Evolutionary conservation across 2,113 vertebrate species (phyloP), one percentile per base, ranked within the genome.

Genomic region (Tragelaphus strepsiceros): DNA sequence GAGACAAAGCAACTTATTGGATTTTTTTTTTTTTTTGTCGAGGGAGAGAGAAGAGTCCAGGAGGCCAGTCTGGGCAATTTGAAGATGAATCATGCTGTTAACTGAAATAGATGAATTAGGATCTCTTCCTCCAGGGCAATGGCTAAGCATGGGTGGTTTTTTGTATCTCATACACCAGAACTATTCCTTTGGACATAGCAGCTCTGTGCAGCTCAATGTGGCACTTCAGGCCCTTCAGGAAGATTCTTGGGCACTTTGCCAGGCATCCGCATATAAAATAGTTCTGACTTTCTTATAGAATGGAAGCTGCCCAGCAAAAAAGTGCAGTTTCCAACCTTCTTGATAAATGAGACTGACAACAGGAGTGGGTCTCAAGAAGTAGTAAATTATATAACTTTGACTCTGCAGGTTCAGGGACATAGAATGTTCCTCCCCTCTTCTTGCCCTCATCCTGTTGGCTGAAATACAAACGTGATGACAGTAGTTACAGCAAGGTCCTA

Each of bases 71-170:
- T 17, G 6, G 49, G 46, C 0, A 1, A 91, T 0, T 56, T 24
- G 86, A 95, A 98, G 94, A 96, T 95, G 90, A 95, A 93, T 96
- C 95, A 84, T 11, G 35, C 89, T n/a, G 4, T 89, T 94, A 97
- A 62, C 51, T 24, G 78, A 93, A 90, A 43, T 16, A 80, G 62
- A 84, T 87, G 53, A 84, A 93, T 94, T 35, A 89, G 67, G 62
- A 21, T 46, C 17, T 96, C 58, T 89, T 89, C 78, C 32, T 59
- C 28, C 17, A 62, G 86, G 64, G 64, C n/a, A 28, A 39, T 0
- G 8, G n/a, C 46, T 59, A 59, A 58, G 58, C 19, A 28, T 5
- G 32, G n/a, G 17, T 82, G 16, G 15, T 28, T 35, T 82, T 39
- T 35, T 28, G n/a, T 64, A 49, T 62, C 49, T 81, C 17, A 43